Evolutionary conservation across 2,797 vertebrate genomes (phyloP).

Genomic region (Myotis vivesi): DNA sequence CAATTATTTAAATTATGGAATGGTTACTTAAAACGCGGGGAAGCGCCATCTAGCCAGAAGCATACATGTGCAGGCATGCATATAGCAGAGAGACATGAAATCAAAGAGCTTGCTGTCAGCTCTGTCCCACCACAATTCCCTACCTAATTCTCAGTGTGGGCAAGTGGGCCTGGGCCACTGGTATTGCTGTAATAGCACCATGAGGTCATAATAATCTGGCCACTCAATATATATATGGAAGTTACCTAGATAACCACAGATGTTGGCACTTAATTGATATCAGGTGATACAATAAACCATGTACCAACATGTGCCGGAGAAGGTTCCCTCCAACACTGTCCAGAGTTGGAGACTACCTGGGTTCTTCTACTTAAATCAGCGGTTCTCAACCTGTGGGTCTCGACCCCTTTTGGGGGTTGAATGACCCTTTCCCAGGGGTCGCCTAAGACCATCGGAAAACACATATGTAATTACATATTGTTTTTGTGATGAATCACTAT

Average conservation of each 20-base stretch:
- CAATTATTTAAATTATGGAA: constrained; percentile 76
- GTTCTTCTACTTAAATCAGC: neutral
- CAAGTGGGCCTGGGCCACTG: neutral
- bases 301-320: neutral
- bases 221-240: neutral
- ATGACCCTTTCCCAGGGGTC: too few species aligned
- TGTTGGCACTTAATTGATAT: neutral
- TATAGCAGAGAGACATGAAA: neutral
- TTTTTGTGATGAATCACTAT: too few species aligned
- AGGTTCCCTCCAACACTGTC: neutral
- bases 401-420: too few species aligned
- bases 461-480: too few species aligned
- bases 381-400: too few species aligned
- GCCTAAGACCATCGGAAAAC: too few species aligned
- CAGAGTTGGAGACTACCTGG: neutral
- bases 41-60: constrained; percentile 71
- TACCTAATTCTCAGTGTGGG: neutral
- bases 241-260: neutral
- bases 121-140: neutral
- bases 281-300: neutral
- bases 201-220: neutral
- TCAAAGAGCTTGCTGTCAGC: neutral
- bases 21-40: constrained; percentile 81
- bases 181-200: neutral
- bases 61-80: neutral